Percentiles rank a stretch among this genome's conserved stretches.
phyloP scores from a whole-genome alignment of 2,888 invertebrate species.

The Agriotes lineatus region DNA sequence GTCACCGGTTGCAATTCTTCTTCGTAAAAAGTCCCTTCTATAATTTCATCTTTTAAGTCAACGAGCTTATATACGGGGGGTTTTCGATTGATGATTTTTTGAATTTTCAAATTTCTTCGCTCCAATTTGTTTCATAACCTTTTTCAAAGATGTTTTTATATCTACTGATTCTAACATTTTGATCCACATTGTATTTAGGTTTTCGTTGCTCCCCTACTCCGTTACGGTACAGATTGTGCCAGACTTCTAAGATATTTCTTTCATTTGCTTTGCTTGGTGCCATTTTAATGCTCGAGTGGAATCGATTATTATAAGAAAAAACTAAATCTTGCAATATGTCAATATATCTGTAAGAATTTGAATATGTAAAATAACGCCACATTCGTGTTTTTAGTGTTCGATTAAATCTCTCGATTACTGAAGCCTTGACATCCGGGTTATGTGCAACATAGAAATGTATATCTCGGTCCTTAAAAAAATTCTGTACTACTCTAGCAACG shows the following conservation, averaged over 20 bases:
- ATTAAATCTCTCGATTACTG: slow-evolving; percentile 1
- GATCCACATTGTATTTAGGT: not conserved
- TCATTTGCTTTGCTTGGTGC: slow-evolving; percentile 42
- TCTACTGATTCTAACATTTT: too few species aligned
- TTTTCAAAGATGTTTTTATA: too few species aligned
- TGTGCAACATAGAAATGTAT: not conserved
- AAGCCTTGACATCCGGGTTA: not conserved
- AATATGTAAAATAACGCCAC: not conserved
- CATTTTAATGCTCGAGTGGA: slow-evolving; percentile 46
- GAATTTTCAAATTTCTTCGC: slow-evolving; percentile 41
- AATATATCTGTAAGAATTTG: slow-evolving; percentile 49
- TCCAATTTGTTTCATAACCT: not conserved
- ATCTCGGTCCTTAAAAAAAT: slow-evolving; percentile 1
- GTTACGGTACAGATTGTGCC: slow-evolving; percentile 34
- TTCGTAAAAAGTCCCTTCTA: slow-evolving; percentile 51
- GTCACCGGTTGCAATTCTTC: slow-evolving; percentile 47
- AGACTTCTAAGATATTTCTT: too few species aligned
- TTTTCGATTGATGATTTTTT: slow-evolving; percentile 37
- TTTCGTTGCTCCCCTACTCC: slow-evolving; percentile 3
- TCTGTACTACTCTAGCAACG: not conserved
- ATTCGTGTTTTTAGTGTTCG: not conserved
- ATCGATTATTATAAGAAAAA: slow-evolving; percentile 50
- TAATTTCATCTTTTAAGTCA: slow-evolving; percentile 47
- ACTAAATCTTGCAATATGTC: slow-evolving; percentile 50
- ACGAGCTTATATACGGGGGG: slow-evolving; percentile 50